A percentile compares a stretch with the other conserved stretches of the same genome.
Evolutionary conservation across 2,113 vertebrate species (phyloP).

Genomic region (Myrmecophaga tridactyla): DNA sequence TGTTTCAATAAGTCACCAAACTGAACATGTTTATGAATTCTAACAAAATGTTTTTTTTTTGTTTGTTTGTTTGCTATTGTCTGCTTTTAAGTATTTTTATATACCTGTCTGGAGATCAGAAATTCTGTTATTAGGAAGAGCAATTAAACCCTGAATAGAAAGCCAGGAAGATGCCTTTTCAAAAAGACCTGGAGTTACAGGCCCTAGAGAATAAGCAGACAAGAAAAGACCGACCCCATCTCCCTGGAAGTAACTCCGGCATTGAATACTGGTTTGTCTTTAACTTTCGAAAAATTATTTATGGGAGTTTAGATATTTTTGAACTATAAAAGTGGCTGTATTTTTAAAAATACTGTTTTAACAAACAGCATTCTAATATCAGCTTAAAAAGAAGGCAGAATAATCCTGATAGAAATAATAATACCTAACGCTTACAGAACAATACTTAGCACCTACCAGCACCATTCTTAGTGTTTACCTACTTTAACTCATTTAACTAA

Average conservation of each 20-base stretch:
- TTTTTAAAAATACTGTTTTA: background rate
- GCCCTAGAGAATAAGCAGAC: background rate
- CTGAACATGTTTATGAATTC: background rate
- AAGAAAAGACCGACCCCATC: background rate
- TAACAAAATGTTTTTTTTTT: background rate
- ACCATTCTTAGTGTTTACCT: background rate
- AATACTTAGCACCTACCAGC: background rate
- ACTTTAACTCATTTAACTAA: background rate
- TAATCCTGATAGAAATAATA: background rate
- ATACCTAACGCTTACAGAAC: background rate
- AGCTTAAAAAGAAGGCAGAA: background rate
- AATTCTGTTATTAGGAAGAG: background rate
- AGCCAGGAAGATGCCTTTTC: background rate
- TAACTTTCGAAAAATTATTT: no score
- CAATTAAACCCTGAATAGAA: background rate
- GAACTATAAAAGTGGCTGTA: no score
- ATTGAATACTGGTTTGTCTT: no score
- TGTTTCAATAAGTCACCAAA: background rate
- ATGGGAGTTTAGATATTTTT: no score
- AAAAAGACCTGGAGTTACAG: background rate
- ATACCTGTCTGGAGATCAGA: background rate
- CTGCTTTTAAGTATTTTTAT: background rate
- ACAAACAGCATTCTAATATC: background rate
- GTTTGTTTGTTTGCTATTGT: background rate
- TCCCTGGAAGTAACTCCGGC: background rate